phyloP scores from a whole-genome alignment of 2,888 invertebrate species.

The Morpho deidamia region DNA sequence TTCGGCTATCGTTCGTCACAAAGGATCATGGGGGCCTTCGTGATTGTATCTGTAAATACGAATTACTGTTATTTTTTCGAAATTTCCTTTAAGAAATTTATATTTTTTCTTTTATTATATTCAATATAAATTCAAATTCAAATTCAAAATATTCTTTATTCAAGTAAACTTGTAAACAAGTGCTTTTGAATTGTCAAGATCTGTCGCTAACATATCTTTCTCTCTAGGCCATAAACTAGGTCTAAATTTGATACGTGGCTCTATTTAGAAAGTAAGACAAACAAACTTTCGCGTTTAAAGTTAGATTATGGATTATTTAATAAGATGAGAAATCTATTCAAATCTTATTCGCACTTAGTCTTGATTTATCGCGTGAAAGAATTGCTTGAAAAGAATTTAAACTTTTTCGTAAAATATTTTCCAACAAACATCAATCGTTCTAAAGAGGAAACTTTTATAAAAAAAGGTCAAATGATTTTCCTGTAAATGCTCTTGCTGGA shows the following conservation, averaged over 20 bases:
- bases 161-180: too few relatives aligned
- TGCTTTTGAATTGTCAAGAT: too few relatives aligned
- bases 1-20: conserved; percentile 51
- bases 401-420: conserved; percentile 35
- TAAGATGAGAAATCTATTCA: neutral
- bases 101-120: too few relatives aligned
- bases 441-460: conserved; percentile 52
- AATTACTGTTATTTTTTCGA: conserved; percentile 10
- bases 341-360: neutral
- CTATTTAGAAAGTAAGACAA: too few relatives aligned
- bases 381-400: conserved; percentile 7
- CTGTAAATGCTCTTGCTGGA: conserved; percentile 49
- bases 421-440: conserved; percentile 63
- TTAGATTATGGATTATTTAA: too few relatives aligned
- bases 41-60: conserved; percentile 26
- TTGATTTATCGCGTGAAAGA: neutral
- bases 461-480: conserved; percentile 60
- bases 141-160: too few relatives aligned
- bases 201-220: too few relatives aligned
- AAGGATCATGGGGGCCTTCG: conserved; percentile 49
- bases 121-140: too few relatives aligned
- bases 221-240: too few relatives aligned
- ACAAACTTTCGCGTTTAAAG: too few relatives aligned
- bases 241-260: too few relatives aligned
- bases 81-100: neutral